Evolutionary conservation across 2,888 invertebrate species (phyloP), one percentile per base, ranked within the genome.

Genomic region (Slavum lentiscoides): DNA sequence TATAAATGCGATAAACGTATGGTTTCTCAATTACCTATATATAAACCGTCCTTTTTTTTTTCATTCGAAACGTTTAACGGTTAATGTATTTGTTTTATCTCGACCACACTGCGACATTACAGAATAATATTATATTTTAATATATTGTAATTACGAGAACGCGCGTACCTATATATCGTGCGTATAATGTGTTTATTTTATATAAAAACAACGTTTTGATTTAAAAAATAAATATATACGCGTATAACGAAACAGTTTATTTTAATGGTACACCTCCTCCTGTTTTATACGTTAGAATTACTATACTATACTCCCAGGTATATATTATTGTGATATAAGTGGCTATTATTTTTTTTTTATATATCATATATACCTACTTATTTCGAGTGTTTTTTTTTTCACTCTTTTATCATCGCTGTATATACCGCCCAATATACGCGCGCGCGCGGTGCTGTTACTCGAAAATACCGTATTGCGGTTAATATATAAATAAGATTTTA

Each of bases 271-370:
- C 30, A 30, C 30, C 30, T 30, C n/a, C 30, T 8, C 13, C 64
- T n/a, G 30, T 30, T 30, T 2, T 30, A 30, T 19, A 66, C 39
- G 37, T n/a, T 68, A 39, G 21, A 49, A 49, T 49, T 49, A 30
- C 49, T 49, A 49, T 11, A 49, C 15, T n/a, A 39, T 55, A 55
- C 19, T 30, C 15, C 43, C 23, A 53, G 7, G 49, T 68, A n/a
- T 69, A 58, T 70, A 37, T 58, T 70, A 30, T 30, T n/a, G 37
- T 70, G 39, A 70, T 70, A 70, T 70, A 58, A 70, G 58, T 58
- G 58, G 37, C 37, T 70, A 37, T 70, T 69, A 69, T 55, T 70
- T 70, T 70, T 30, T 30, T 30, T 30, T 30, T 30, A 2, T 4
- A 58, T 55, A 15, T 64, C 13, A 30, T 23, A 7, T 5, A 15